Evolutionary conservation across 2,797 vertebrate genomes (phyloP).

Genomic region (Mus caroli): DNA sequence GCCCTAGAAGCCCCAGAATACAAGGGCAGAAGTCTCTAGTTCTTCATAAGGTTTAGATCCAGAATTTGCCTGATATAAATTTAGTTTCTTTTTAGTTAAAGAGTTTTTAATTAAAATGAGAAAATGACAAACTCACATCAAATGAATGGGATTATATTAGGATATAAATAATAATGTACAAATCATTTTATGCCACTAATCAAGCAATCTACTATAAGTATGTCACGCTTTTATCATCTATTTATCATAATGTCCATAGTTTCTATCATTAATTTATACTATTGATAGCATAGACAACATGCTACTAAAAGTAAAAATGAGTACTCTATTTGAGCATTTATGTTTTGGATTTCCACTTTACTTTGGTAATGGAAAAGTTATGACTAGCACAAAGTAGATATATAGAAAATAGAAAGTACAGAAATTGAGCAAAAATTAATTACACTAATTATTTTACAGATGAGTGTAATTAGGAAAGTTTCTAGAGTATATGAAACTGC

Average conservation of each 20-base stretch:
- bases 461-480: background rate
- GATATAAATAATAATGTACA: background rate
- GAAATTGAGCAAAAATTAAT: slow-evolving; percentile 18
- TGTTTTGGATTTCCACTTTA: slow-evolving; percentile 19
- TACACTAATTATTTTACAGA: slow-evolving; percentile 3
- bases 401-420: background rate
- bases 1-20: background rate
- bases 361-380: background rate
- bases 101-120: background rate
- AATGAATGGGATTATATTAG: background rate
- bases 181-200: background rate
- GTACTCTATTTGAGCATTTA: background rate
- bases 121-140: background rate
- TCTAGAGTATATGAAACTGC: background rate
- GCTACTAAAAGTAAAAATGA: background rate
- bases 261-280: background rate
- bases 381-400: background rate
- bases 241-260: background rate
- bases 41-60: background rate
- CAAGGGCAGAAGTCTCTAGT: background rate
- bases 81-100: background rate
- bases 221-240: background rate
- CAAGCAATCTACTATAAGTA: background rate
- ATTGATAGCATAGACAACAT: background rate
- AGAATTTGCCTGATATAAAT: background rate